Percentiles rank a stretch among this genome's conserved stretches.
These are phyloP conservation scores for Deroplatys truncata DNA, from an alignment of 2,888 invertebrate genomes.

Conservation along the genomic window DNA sequence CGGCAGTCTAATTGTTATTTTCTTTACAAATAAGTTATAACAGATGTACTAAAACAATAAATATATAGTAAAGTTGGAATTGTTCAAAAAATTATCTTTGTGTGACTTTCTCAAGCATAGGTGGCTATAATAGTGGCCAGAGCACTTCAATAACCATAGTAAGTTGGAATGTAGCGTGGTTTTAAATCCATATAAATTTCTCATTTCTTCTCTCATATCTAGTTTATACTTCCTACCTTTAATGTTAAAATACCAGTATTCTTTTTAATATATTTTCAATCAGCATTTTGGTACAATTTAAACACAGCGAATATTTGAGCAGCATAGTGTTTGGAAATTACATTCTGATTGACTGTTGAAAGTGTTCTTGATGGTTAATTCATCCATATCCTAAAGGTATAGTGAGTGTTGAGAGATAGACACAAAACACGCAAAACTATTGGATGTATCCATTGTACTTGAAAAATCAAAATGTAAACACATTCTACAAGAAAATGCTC, in stretches of 20 bases:
- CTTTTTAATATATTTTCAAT: neutral
- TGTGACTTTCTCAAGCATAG: neutral
- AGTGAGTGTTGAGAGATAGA: neutral
- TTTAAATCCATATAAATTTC: neutral
- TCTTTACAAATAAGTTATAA: neutral
- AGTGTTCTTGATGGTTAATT: too few relatives aligned
- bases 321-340: too few relatives aligned
- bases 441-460: neutral
- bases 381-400: neutral
- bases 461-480: neutral
- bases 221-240: neutral
- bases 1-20: neutral
- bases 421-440: neutral
- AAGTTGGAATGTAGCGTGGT: neutral
- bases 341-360: too few relatives aligned
- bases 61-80: too few relatives aligned
- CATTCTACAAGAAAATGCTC: neutral
- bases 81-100: too few relatives aligned
- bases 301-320: too few relatives aligned
- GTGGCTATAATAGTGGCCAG: neutral
- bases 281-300: too few relatives aligned
- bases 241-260: neutral
- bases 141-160: neutral
- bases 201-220: too few relatives aligned
- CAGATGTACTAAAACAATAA: neutral